Conservation (phyloP, 2,888 invertebrate genomes). For the Drosophila barbarae region DNA sequence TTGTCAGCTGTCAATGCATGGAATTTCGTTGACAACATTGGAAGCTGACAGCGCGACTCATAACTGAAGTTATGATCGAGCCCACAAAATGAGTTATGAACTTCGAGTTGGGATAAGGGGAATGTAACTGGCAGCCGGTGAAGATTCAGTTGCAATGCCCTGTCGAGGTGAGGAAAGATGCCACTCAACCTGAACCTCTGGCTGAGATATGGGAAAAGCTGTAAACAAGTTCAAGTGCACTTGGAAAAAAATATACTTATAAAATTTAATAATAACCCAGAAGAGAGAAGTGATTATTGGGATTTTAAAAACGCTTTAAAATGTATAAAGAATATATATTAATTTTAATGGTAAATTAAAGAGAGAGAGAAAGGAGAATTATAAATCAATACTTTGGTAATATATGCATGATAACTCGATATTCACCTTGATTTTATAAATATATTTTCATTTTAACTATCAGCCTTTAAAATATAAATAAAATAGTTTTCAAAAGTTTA, state of each 20-base stretch:
- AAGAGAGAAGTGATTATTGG: no score
- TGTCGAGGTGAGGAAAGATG: conserved; percentile 34
- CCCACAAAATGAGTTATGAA: conserved; percentile 72
- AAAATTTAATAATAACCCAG: no score
- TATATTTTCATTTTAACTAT: no score
- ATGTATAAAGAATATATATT: neutral
- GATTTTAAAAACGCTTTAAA: neutral
- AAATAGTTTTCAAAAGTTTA: no score
- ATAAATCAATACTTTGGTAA: no score
- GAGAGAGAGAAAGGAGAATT: no score
- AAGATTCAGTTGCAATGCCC: conserved; percentile 19
- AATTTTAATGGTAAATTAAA: no score
- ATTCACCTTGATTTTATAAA: no score
- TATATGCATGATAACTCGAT: no score
- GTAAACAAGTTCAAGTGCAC: conserved; percentile 22
- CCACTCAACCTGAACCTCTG: conserved; percentile 23
- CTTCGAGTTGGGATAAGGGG: conserved; percentile 33
- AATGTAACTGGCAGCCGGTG: neutral
- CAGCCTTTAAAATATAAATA: no score
- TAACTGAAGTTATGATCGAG: conserved; percentile 74
- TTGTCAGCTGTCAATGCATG: conserved; percentile 76
- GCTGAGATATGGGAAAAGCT: conserved; percentile 15
- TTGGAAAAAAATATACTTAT: neutral
- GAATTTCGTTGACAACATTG: conserved; percentile 78
- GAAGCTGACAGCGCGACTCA: conserved; percentile 77